Evolutionary conservation across 2,113 vertebrate species (phyloP), one percentile per base, ranked within the genome.

Genomic region (Ptyas mucosa): DNA sequence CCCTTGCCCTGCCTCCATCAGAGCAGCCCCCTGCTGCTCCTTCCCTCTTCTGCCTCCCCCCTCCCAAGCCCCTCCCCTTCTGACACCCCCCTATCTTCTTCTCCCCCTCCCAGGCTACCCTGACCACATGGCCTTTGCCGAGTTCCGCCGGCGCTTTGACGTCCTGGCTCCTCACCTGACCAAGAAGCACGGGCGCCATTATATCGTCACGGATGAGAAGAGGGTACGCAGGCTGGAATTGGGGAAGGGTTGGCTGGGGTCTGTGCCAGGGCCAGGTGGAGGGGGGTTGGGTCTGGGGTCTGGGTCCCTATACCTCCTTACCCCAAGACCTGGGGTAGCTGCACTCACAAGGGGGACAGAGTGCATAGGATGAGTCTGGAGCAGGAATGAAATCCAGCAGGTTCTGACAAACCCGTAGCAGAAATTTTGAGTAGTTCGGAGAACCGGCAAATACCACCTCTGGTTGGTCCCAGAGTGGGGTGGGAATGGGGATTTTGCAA

Each of bases 101-200:
- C 39, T 90, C 91, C 8, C 91, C 39, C 89, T n/a, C 87, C 39
- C 95, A 99, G 99, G 99, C 69, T 99, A 99, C 92, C 99, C 99
- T 0, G 99, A 99, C 97, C 98, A 99, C 97, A 98, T 99, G 99
- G 99, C 99, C 55, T 99, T 99, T 93, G 99, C 99, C 0, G 99
- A 99, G 97, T 99, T 99, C 96, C 98, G 99, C 75, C 97, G 99
- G 12, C 98, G 99, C 88, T 99, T 99, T 46, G 99, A 99, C 0
- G 98, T 99, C 87, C 98, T 99, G 94, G 98, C 98, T 7, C 99
- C 99, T 0, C 99, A 99, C 96, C 97, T 99, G 94, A 99, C 98
- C 95, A 99, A 99, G 97, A 99, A 99, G 86, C 98, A 99, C 0
- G 99, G 99, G 1, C 98, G 98, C 90, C 98, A 99, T 96, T 99